Evolutionary conservation across 1,140 invertebrate genomes (phyloP).

Genomic region (Saccostrea glomerata): DNA sequence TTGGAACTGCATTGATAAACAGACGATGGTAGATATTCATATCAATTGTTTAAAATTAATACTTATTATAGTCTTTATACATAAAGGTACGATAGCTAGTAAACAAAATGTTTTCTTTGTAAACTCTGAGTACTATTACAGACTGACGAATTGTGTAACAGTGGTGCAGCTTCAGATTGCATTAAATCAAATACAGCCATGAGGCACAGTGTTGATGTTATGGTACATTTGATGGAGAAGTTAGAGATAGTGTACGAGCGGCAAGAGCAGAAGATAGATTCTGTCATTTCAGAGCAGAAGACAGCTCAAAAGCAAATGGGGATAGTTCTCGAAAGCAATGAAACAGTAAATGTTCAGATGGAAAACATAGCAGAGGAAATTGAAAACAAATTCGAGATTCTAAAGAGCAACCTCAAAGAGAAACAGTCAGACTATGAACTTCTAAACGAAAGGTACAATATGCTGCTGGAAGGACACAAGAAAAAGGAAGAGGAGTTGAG

Average conservation of each 20-base stretch:
- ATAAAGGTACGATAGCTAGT: no score
- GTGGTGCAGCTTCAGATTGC: neutral
- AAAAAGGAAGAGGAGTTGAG: neutral
- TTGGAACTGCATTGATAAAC: no score
- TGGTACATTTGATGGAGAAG: neutral
- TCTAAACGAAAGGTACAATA: neutral
- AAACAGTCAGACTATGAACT: neutral
- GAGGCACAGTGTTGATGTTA: neutral
- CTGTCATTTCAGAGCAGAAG: neutral
- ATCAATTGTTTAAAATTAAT: no score
- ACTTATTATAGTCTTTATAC: no score
- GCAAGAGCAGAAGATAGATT: neutral
- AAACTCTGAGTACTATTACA: neutral
- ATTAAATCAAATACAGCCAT: neutral
- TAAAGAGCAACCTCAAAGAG: neutral
- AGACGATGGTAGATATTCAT: no score
- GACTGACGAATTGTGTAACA: neutral
- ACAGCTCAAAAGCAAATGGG: neutral
- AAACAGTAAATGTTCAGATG: neutral
- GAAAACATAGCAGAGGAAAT: neutral
- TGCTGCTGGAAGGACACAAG: neutral
- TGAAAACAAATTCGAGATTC: neutral
- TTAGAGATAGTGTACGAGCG: neutral
- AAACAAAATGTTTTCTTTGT: neutral
- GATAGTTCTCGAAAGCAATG: neutral